These are phyloP conservation scores for Philopotamus ludificatus DNA, from an alignment of 1,140 invertebrate species.

Conservation along the genomic window DNA sequence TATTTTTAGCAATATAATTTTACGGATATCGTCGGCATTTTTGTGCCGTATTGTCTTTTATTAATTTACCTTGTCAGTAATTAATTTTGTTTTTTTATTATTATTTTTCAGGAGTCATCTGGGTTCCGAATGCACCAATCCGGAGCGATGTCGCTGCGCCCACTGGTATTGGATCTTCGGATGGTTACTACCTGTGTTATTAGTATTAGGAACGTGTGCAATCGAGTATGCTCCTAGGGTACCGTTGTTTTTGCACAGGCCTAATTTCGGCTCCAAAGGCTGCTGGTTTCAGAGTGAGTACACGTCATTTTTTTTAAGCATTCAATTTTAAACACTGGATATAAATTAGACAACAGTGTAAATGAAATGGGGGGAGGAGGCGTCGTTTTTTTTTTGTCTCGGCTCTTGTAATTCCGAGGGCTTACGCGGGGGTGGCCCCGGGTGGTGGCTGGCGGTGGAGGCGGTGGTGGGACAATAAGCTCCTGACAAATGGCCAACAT, in stretches of 20 bases:
- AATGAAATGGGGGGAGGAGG: conserved; percentile 4
- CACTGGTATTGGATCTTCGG: conserved; percentile 55
- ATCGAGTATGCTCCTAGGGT: conserved; percentile 53
- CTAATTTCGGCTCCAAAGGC: conserved; percentile 49
- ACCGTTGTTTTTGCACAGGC: conserved; percentile 53
- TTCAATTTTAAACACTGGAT: no score
- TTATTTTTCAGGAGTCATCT: background rate
- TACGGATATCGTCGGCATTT: no score
- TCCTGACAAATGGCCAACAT: conserved; percentile 17
- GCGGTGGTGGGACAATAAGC: conserved; percentile 18
- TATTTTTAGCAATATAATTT: no score
- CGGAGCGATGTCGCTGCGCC: conserved; percentile 40
- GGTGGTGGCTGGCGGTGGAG: background rate
- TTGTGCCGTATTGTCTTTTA: no score
- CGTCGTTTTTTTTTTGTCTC: background rate
- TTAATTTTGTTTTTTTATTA: no score
- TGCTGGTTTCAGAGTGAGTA: conserved; percentile 59
- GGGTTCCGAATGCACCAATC: background rate
- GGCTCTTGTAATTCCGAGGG: background rate
- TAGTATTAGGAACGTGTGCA: conserved; percentile 51
- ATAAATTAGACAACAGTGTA: no score
- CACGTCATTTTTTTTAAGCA: background rate
- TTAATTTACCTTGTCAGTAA: no score
- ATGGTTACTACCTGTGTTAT: conserved; percentile 50
- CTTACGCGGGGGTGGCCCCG: background rate